Base-by-base conservation (phyloP, 2,797 vertebrate species). In the Babyrousa celebensis region DNA sequence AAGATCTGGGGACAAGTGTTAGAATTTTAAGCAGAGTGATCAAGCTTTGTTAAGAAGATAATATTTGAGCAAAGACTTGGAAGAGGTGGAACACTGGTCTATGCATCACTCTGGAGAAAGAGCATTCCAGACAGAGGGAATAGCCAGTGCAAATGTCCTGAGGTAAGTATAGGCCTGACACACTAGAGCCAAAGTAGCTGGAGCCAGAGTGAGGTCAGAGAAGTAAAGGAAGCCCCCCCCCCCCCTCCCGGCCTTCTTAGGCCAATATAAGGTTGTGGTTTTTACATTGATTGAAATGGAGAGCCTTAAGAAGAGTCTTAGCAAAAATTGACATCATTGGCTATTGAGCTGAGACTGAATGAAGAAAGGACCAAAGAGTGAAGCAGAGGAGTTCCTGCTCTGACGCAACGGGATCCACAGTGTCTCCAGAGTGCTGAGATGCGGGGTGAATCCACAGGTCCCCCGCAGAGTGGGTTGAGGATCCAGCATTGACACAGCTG, bases 11-110 rank as follows among this genome's bases (percentile, higher is more conserved):
- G 23, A 29, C 12, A 94, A 85, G 18, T 78, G 21, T 78, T 62
- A 48, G 71, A 63, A 71, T 92, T 63, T 74, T 65, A 91, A 89
- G 29, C 48, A 27, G 21, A 80, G 18, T 32, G 16, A 52, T 56
- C 75, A 72, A 58, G 75, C 11, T 60, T 90, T 54, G 10, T 72
- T 95, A 82, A 68, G 60, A 90, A 87, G 67, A 21, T 67, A 72
- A 16, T 18, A 48, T 43, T 65, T 75, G 62, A 91, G 29, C 70
- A 89, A 72, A 90, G 36, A 25, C 32, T 74, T 91, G 84, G 84
- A 62, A 74, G 60, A 94, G 15, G 25, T 60, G 52, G 32, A 65
- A 36, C 43, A 21, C 0, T 32, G 60, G 32, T 68, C 32, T 62
- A 32, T 62, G 16, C 27, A 65, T 27, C 11, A 32, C 1, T 15